phyloP scores from a whole-genome alignment of 2,888 invertebrate genomes.

The Eueremaeus valkanovi region DNA sequence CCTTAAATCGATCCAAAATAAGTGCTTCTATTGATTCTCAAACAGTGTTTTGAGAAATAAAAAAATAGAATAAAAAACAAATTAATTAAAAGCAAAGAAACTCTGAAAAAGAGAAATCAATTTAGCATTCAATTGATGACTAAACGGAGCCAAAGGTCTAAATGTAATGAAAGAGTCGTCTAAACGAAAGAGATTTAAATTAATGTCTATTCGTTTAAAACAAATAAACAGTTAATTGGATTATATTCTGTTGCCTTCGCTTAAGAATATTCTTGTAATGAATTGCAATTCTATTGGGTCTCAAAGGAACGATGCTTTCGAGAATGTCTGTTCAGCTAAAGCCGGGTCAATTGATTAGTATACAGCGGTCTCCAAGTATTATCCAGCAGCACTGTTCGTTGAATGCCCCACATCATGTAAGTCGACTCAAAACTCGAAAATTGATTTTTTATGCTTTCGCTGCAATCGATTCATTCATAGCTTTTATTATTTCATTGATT shows the following conservation, averaged over 20 bases:
- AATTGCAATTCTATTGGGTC: conserved; percentile 16
- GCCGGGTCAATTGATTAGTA: conserved; percentile 44
- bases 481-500: conserved; percentile 11
- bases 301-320: conserved; percentile 42
- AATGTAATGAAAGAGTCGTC: background rate
- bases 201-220: background rate
- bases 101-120: background rate
- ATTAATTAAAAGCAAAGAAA: background rate
- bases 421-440: background rate
- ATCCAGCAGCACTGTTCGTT: conserved; percentile 41
- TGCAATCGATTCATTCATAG: conserved; percentile 8
- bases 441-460: background rate
- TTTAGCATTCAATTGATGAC: background rate
- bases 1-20: too few species aligned
- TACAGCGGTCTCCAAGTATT: conserved; percentile 42
- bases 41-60: background rate
- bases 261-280: background rate
- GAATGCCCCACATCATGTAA: conserved; percentile 45
- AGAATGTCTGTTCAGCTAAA: conserved; percentile 45
- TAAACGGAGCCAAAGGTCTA: too few species aligned
- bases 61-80: background rate
- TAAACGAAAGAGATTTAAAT: background rate
- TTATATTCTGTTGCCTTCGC: background rate
- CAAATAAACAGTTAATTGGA: background rate
- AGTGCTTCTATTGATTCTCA: background rate